These are phyloP conservation scores for Orthosia cruda DNA, from an alignment of 2,888 invertebrate species.

Conservation along the genomic window DNA sequence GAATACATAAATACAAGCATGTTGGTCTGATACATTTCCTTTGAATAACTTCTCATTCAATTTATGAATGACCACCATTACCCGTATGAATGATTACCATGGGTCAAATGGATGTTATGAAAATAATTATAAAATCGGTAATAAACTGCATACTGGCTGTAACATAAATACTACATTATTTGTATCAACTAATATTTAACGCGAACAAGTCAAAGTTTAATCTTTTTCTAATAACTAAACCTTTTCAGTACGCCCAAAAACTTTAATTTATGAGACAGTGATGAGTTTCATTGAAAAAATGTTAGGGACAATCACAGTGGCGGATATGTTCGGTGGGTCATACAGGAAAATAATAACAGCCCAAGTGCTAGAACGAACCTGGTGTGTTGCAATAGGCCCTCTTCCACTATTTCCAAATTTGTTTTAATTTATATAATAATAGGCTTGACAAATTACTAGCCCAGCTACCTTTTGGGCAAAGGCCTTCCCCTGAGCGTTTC, in stretches of 20 bases:
- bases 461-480: background rate
- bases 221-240: conserved; percentile 26
- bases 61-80: too few relatives aligned
- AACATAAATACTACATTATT: conserved; percentile 6
- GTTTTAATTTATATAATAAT: background rate
- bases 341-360: background rate
- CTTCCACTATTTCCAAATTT: background rate
- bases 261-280: background rate
- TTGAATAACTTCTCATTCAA: background rate
- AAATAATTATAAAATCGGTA: background rate
- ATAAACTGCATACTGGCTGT: conserved; percentile 1
- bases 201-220: conserved; percentile 45
- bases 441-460: background rate
- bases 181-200: background rate
- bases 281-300: conserved; percentile 15
- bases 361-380: conserved; percentile 1
- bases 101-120: background rate
- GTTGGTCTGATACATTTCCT: background rate
- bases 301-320: conserved; percentile 39
- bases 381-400: conserved; percentile 4
- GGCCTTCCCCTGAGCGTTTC: conserved; percentile 10
- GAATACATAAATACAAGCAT: background rate
- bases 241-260: background rate
- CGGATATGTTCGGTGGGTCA: conserved; percentile 21
- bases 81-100: too few relatives aligned